phyloP scores from a whole-genome alignment of 2,888 invertebrate genomes.

The Rhagonycha lutea region DNA sequence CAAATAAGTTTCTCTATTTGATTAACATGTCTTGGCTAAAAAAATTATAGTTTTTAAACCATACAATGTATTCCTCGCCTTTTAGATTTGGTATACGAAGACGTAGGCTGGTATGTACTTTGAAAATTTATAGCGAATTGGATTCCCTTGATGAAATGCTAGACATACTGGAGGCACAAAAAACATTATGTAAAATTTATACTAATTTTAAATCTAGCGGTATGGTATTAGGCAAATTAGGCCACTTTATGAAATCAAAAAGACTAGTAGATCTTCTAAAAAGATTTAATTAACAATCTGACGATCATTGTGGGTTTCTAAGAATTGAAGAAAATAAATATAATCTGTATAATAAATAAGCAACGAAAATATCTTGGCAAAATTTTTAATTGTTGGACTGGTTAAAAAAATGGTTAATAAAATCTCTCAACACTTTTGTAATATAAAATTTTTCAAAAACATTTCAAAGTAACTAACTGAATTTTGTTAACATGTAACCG shows the following conservation, averaged over 20 bases:
- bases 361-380: not conserved
- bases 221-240: no score
- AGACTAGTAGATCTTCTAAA: no score
- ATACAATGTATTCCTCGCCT: not conserved
- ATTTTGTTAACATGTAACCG: not conserved
- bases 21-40: not conserved
- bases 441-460: not conserved
- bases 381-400: not conserved
- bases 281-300: no score
- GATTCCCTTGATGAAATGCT: not conserved
- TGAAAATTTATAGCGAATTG: not conserved
- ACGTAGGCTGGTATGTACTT: not conserved
- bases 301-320: no score
- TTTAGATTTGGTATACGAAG: not conserved
- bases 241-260: no score
- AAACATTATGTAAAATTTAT: constrained; percentile 15
- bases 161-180: constrained; percentile 10
- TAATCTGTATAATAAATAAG: no score
- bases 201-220: not conserved
- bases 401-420: not conserved
- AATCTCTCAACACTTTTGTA: not conserved
- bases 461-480: not conserved
- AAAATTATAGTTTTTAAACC: not conserved
- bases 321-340: no score
- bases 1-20: not conserved